phyloP scores from a whole-genome alignment of 2,888 invertebrate species.

The Thera britannica region DNA sequence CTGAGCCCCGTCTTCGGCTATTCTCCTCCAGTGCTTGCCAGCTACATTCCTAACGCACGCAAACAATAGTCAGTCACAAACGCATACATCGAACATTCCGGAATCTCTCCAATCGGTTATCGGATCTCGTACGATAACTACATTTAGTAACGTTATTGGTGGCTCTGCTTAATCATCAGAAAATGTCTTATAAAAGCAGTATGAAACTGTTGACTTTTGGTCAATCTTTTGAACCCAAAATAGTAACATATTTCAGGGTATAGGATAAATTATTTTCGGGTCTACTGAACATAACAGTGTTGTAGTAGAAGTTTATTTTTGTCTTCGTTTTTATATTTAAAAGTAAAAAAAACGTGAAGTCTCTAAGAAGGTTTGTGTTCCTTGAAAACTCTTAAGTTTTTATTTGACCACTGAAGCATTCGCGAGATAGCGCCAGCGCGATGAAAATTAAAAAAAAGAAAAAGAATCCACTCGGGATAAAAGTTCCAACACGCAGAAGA shows the following conservation, averaged over 20 bases:
- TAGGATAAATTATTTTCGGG: conserved; percentile 9
- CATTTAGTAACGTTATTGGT: conserved; percentile 37
- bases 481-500: conserved; percentile 37
- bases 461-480: conserved; percentile 52
- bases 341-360: conserved; percentile 20
- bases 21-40: too few species aligned
- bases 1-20: too few species aligned
- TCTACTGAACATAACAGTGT: conserved; percentile 20
- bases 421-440: conserved; percentile 80
- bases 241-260: conserved; percentile 18
- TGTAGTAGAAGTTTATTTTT: conserved; percentile 12
- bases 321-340: not conserved
- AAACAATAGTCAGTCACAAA: not conserved
- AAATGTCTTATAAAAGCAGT: conserved; percentile 18
- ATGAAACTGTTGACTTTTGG: conserved; percentile 10
- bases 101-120: conserved; percentile 11
- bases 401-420: conserved; percentile 85
- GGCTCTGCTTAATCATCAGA: conserved; percentile 35
- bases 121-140: conserved; percentile 26
- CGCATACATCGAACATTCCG: not conserved
- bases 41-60: too few species aligned
- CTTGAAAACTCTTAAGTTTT: conserved; percentile 81
- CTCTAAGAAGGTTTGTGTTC: conserved; percentile 54
- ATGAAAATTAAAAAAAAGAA: conserved; percentile 78
- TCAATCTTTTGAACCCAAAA: conserved; percentile 21